Evolutionary conservation across 2,797 vertebrate genomes (phyloP).

Genomic region (Lerista edwardsae): DNA sequence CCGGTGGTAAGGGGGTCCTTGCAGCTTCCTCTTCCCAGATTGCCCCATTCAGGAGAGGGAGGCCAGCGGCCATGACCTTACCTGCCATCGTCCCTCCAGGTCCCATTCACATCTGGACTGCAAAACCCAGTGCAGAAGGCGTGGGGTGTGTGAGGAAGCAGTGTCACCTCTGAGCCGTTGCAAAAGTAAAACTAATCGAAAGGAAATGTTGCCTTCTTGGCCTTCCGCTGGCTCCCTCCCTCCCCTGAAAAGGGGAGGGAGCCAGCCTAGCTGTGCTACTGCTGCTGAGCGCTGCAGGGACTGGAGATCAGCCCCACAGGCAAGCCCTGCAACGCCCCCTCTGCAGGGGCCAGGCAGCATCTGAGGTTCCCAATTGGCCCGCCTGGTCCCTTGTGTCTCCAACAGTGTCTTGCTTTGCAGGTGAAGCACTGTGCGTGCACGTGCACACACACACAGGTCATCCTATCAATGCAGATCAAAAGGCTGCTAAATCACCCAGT

Average conservation of each 20-base stretch:
- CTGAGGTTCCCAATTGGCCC: not conserved
- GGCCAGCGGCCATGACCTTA: not conserved
- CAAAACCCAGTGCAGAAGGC: no score
- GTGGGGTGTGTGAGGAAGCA: not conserved
- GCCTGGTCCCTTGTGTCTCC: not conserved
- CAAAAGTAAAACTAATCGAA: not conserved
- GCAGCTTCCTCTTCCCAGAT: not conserved
- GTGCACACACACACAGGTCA: no score
- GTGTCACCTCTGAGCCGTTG: not conserved
- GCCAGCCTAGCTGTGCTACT: not conserved
- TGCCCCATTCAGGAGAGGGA: not conserved
- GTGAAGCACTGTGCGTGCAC: no score
- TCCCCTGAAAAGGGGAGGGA: no score
- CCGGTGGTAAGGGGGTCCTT: not conserved
- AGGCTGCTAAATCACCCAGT: no score
- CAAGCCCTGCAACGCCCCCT: no score
- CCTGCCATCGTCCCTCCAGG: conserved; percentile 2
- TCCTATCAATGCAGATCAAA: no score
- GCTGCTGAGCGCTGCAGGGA: not conserved
- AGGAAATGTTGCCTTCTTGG: not conserved
- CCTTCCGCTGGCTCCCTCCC: not conserved
- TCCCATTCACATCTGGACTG: not conserved
- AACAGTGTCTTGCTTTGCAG: not conserved
- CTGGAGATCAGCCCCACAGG: no score
- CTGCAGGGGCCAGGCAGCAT: not conserved